Evolutionary conservation across 2,113 vertebrate species (phyloP).

Genomic region (Martes martes): DNA sequence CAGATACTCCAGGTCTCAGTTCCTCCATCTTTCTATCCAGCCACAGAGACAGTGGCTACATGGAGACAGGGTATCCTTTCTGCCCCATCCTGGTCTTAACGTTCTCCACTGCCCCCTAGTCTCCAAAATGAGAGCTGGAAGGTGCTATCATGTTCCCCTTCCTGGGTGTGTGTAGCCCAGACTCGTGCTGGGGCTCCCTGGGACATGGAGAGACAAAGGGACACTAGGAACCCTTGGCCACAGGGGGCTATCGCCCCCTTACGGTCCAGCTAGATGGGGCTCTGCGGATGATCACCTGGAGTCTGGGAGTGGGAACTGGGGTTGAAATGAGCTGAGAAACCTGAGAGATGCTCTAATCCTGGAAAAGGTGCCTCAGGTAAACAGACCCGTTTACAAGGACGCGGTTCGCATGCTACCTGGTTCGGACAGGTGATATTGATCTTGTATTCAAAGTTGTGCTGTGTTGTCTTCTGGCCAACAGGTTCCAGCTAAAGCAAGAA

Average conservation of each 20-base stretch:
- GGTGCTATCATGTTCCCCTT: too few relatives aligned
- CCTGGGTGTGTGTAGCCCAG: background rate
- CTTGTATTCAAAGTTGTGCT: conserved; percentile 43
- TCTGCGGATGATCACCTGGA: background rate
- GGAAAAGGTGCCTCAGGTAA: background rate
- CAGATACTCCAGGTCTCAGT: background rate
- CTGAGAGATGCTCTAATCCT: background rate
- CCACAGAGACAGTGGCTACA: background rate
- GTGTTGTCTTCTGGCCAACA: conserved; percentile 75
- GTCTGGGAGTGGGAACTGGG: background rate
- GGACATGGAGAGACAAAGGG: background rate
- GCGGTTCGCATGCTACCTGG: conserved; percentile 62
- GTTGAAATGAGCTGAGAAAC: background rate
- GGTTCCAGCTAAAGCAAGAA: conserved; percentile 81
- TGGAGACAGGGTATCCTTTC: background rate
- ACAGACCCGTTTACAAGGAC: fast-evolving
- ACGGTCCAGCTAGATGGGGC: background rate
- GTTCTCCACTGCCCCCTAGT: background rate
- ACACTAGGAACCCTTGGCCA: background rate
- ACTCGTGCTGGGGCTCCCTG: fast-evolving
- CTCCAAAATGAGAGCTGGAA: background rate
- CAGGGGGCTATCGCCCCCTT: background rate
- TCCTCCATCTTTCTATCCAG: background rate
- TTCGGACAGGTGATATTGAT: conserved; percentile 77
- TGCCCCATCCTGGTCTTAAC: background rate